phyloP scores from a whole-genome alignment of 2,888 invertebrate genomes.

The Sarcophaga subvicina region DNA sequence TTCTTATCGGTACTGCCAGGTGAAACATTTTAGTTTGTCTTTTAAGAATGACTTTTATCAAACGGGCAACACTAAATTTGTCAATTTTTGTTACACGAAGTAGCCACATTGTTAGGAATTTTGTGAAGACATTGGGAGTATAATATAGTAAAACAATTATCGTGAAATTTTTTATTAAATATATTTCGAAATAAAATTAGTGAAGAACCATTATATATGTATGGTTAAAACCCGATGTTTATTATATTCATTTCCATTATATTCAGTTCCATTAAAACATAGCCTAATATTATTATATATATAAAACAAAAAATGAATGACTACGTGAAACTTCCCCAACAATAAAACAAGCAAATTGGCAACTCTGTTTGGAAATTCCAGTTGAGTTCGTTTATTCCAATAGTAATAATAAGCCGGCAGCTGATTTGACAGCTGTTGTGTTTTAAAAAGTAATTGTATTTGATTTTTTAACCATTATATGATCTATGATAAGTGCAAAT shows the following conservation, averaged over 20 bases:
- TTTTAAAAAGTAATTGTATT: neutral
- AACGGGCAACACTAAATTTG: neutral
- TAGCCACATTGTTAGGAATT: neutral
- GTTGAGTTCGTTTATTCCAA: neutral
- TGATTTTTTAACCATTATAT: neutral
- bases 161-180: too few species aligned
- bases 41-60: neutral
- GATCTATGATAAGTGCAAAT: neutral
- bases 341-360: neutral
- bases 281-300: too few species aligned
- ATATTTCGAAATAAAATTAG: too few species aligned
- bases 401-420: neutral
- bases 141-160: too few species aligned
- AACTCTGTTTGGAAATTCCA: neutral
- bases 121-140: too few species aligned
- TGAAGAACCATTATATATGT: too few species aligned
- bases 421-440: conserved; percentile 18
- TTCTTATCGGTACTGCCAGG: conserved; percentile 11
- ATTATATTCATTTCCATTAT: too few species aligned
- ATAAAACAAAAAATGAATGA: too few species aligned
- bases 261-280: too few species aligned
- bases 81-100: too few species aligned
- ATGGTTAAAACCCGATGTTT: too few species aligned
- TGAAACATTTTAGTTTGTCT: neutral
- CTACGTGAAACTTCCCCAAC: too few species aligned